Evolutionary conservation across 2,113 vertebrate species (phyloP).

Genomic region (Trinectes maculatus): DNA sequence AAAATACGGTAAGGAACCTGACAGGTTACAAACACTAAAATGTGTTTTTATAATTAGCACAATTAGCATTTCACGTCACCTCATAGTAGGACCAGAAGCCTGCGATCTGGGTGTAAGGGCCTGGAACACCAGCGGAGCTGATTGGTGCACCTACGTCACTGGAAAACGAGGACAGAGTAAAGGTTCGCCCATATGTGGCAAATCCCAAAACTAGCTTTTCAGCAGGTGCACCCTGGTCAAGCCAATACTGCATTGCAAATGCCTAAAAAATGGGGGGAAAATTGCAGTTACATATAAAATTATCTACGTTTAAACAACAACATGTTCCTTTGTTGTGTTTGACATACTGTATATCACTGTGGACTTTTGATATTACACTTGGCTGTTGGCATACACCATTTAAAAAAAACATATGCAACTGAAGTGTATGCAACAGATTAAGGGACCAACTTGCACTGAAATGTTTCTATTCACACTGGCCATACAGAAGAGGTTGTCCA

Average conservation of each 20-base stretch:
- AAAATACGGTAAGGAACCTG: neutral
- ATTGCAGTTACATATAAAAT: too few relatives aligned
- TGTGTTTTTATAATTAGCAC: neutral
- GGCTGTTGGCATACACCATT: too few relatives aligned
- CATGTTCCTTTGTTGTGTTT: too few relatives aligned
- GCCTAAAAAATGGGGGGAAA: slow-evolving; percentile 61
- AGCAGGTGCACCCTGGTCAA: slow-evolving; percentile 66
- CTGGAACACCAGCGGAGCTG: slow-evolving; percentile 56
- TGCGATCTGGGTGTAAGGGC: slow-evolving; percentile 71
- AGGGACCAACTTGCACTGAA: too few relatives aligned
- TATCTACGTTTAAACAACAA: too few relatives aligned
- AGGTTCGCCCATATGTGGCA: slow-evolving; percentile 79
- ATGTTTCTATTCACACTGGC: too few relatives aligned
- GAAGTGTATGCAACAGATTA: too few relatives aligned
- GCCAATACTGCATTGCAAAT: slow-evolving; percentile 78
- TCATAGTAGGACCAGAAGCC: slow-evolving; percentile 84
- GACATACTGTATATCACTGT: too few relatives aligned
- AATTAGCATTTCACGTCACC: slow-evolving; percentile 53
- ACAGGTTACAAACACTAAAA: neutral
- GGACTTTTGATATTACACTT: too few relatives aligned
- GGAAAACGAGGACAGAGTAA: slow-evolving; percentile 57
- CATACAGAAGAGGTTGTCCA: too few relatives aligned
- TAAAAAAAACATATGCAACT: too few relatives aligned
- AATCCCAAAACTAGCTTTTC: slow-evolving; percentile 81
- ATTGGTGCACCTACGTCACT: slow-evolving; percentile 56